A percentile compares a stretch with the other conserved stretches of the same genome.
Conservation (phyloP, 1,140 invertebrate species). For the Heliconius hermathena region DNA sequence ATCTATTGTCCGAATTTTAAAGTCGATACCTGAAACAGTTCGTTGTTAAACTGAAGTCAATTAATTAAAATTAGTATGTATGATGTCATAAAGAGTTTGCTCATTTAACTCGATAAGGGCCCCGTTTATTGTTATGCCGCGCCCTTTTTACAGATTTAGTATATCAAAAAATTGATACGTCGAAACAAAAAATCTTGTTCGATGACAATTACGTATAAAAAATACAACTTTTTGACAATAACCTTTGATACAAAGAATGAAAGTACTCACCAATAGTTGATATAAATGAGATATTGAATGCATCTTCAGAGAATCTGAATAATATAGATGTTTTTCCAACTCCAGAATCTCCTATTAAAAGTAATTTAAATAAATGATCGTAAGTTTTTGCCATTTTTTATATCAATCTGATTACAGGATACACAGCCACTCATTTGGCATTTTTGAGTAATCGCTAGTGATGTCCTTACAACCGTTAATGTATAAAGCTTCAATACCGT, state of each 20-base stretch:
- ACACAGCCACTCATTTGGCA: slow-evolving; percentile 78
- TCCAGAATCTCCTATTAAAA: slow-evolving; percentile 98
- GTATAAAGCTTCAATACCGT: not conserved
- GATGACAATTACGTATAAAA: slow-evolving; percentile 72
- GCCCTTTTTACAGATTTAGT: slow-evolving; percentile 53
- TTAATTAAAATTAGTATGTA: slow-evolving; percentile 79
- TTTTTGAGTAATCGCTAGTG: slow-evolving; percentile 75
- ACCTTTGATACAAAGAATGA: slow-evolving; percentile 73
- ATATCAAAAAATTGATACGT: slow-evolving; percentile 50
- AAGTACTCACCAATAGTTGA: slow-evolving; percentile 95
- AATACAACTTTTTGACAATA: slow-evolving; percentile 75
- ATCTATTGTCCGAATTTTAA: slow-evolving; percentile 99
- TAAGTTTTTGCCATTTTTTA: slow-evolving; percentile 96
- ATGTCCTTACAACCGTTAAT: slow-evolving; percentile 38
- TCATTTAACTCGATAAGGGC: slow-evolving; percentile 73
- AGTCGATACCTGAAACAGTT: slow-evolving; percentile 94
- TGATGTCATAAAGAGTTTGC: slow-evolving; percentile 75
- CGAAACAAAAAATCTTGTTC: slow-evolving; percentile 69
- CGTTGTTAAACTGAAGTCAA: slow-evolving; percentile 55
- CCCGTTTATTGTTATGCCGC: slow-evolving; percentile 59
- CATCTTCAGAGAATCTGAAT: slow-evolving; percentile 98
- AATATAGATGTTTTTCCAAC: slow-evolving; percentile 99
- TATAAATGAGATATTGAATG: slow-evolving; percentile 99
- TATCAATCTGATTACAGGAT: slow-evolving; percentile 76
- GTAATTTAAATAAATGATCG: slow-evolving; percentile 98